Conservation (phyloP, 2,888 invertebrate species). For the Temnothorax ravouxi region DNA sequence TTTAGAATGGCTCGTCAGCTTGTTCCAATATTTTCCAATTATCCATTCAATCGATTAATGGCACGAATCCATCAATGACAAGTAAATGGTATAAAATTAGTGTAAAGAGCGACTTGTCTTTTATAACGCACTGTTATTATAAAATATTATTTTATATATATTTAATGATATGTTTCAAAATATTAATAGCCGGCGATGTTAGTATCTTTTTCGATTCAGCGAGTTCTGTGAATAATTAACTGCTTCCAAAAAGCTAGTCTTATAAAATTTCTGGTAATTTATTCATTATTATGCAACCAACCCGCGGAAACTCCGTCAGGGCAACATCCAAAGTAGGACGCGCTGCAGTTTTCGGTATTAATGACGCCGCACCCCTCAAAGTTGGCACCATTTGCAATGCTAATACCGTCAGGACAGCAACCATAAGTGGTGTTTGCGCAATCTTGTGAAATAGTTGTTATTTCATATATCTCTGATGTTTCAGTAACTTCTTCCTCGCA, state of each 20-base stretch:
- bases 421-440: constrained; percentile 89
- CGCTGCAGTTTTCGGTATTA: constrained; percentile 87
- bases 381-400: constrained; percentile 89
- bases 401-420: constrained; percentile 92
- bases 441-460: constrained; percentile 77
- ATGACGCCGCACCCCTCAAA: constrained; percentile 89
- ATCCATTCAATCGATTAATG: not conserved
- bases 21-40: not conserved
- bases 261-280: not conserved
- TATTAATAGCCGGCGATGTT: not conserved
- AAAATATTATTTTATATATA: not conserved
- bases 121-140: not conserved
- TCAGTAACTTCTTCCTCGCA: constrained; percentile 78
- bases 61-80: too few relatives aligned
- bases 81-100: not conserved
- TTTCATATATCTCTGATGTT: constrained; percentile 75
- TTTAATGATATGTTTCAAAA: not conserved
- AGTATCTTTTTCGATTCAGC: not conserved
- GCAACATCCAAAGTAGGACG: constrained; percentile 91
- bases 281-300: constrained; percentile 71
- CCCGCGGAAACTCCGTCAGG: constrained; percentile 90
- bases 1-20: not conserved
- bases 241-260: not conserved
- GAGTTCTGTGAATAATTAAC: not conserved
- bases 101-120: not conserved